Evolutionary conservation across 1,140 invertebrate species (phyloP).

Genomic region (Oryctes rhinoceros): DNA sequence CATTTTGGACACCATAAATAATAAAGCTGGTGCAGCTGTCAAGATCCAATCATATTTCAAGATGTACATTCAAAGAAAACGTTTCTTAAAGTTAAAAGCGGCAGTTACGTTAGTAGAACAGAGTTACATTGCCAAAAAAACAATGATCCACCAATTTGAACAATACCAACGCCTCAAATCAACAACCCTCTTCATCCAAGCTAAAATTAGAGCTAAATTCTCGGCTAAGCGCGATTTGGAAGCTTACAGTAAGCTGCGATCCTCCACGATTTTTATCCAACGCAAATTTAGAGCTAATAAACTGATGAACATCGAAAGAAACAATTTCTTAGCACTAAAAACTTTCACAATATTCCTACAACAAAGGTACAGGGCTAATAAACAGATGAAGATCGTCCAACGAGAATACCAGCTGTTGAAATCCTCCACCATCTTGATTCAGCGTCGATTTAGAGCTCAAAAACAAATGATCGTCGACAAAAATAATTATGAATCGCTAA

Average conservation of each 20-base stretch:
- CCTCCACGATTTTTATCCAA: constrained; percentile 18
- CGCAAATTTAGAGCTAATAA: constrained; percentile 49
- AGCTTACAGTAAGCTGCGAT: background rate
- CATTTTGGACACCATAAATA: background rate
- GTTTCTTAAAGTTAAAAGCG: constrained; percentile 56
- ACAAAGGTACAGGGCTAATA: constrained; percentile 47
- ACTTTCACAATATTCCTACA: constrained; percentile 50
- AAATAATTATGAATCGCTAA: constrained; percentile 56
- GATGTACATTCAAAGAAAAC: constrained; percentile 49
- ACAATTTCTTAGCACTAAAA: constrained; percentile 46
- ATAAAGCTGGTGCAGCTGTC: constrained; percentile 25
- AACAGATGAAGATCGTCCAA: constrained; percentile 52
- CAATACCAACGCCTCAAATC: constrained; percentile 49
- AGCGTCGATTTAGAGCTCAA: constrained; percentile 61
- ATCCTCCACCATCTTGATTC: constrained; percentile 60
- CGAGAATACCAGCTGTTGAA: constrained; percentile 50
- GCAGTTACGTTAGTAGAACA: constrained; percentile 54
- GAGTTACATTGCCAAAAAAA: constrained; percentile 45
- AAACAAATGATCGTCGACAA: constrained; percentile 56
- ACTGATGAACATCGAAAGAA: constrained; percentile 41
- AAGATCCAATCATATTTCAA: constrained; percentile 49
- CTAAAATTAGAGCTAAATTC: constrained; percentile 46
- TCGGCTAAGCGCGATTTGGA: background rate
- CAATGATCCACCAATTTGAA: constrained; percentile 40
- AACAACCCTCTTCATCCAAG: constrained; percentile 51